phyloP scores from a whole-genome alignment of 2,113 vertebrate species.

The Gopherus evgoodei region DNA sequence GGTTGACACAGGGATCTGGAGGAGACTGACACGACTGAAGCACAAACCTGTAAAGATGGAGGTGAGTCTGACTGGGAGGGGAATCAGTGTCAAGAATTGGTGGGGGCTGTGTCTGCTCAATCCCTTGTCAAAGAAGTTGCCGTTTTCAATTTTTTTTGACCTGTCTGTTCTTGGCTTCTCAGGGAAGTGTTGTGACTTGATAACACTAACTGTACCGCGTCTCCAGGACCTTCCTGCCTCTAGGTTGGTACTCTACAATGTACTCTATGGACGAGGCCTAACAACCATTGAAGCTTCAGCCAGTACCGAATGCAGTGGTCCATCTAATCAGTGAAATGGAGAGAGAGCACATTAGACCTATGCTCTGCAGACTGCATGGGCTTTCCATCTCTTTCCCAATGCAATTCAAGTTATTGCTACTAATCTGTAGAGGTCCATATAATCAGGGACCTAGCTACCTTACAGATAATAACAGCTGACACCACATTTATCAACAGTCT shows the following conservation, averaged over 20 bases:
- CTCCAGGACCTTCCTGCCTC: background rate
- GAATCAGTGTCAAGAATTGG: background rate
- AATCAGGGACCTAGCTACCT: background rate
- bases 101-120: background rate
- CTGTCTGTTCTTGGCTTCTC: background rate
- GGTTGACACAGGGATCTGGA: background rate
- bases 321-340: background rate
- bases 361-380: background rate
- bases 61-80: background rate
- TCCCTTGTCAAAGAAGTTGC: background rate
- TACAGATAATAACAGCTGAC: background rate
- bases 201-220: background rate
- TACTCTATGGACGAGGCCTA: fast-evolving
- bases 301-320: background rate
- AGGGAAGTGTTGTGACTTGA: background rate
- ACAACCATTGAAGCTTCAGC: background rate
- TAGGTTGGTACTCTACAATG: background rate
- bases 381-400: background rate
- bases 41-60: background rate
- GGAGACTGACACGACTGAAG: background rate
- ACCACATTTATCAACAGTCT: background rate
- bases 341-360: background rate
- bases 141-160: background rate
- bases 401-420: background rate
- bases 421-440: background rate